Evolutionary conservation across 2,113 vertebrate genomes (phyloP), one percentile per base, ranked within the genome.

Genomic region (Tetrax tetrax): DNA sequence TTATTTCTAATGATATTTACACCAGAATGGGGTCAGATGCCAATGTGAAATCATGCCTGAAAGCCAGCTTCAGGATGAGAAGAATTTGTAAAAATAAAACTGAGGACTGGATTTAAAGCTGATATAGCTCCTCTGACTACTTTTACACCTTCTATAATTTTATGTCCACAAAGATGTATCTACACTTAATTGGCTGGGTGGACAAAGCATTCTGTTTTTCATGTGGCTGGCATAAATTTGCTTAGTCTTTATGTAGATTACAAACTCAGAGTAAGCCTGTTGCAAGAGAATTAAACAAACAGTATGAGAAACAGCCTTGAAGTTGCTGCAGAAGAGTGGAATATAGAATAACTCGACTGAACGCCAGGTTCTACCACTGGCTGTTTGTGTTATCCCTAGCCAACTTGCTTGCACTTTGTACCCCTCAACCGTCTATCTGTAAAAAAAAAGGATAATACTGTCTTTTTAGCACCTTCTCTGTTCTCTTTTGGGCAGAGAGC

Each of bases 281-380:
- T n/a, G 15, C 38, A 89, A 68, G 37, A 54, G 11, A 82, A 65
- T 48, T 43, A 63, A 70, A 54, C 5, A 51, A 89, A 59, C 12
- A 77, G 41, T 45, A 63, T 22, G 14, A 54, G 35, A 69, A 63
- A 38, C 17, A 60, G 11, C 7, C 48, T n/a, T 82, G 69, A 7
- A 81, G 10, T 13, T 92, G 15, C 19, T 78, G 56, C 38, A 68
- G 50, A 60, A 60, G 28, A 27, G 12, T 27, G 29, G 8, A 12
- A 20, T 72, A 70, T 28, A 13, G 54, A 90, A 61, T 47, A 77
- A 69, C 21, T 37, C 24, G 22, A 41, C 51, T 74, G 50, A 74
- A 61, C 0, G 0, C 5, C 24, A n/a, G 21, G 23, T 84, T 75
- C 27, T 56, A 2, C 3, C 23, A 20, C 11, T 29, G 17, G 14